Evolutionary conservation across 1,140 invertebrate species (phyloP).

Genomic region (Bilobella aurantiaca): DNA sequence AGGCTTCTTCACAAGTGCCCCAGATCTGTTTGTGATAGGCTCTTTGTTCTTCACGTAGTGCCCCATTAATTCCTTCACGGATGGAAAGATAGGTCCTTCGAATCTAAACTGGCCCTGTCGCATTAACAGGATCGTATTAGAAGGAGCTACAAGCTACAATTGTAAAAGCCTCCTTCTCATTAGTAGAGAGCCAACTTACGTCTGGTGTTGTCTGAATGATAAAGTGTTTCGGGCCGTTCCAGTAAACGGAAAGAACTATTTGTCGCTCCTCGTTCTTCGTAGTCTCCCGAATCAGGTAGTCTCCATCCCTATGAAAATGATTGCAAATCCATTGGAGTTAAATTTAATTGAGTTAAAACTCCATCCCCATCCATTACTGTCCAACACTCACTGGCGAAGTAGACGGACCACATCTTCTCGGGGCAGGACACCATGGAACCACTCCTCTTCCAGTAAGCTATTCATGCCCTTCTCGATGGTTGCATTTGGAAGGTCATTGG

Average conservation of each 20-base stretch:
- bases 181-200: too few species aligned
- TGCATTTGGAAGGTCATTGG: not conserved
- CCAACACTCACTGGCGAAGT: conserved; percentile 40
- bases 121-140: conserved; percentile 18
- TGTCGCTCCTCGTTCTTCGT: conserved; percentile 83
- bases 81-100: conserved; percentile 86
- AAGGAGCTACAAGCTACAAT: too few species aligned
- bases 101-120: conserved; percentile 79
- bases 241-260: conserved; percentile 87
- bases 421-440: conserved; percentile 94
- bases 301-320: conserved; percentile 61
- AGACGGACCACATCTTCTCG: conserved; percentile 89
- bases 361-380: not conserved
- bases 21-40: conserved; percentile 81
- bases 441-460: conserved; percentile 57
- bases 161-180: too few species aligned
- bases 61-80: conserved; percentile 78
- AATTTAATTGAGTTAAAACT: not conserved
- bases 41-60: conserved; percentile 72
- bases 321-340: too few species aligned
- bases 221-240: conserved; percentile 87
- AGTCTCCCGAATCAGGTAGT: conserved; percentile 89
- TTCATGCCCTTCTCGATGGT: too few species aligned
- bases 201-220: conserved; percentile 90
- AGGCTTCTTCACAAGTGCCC: conserved; percentile 74